Conservation (phyloP, 64 coral and sea anemone species). For the Cladopsammia gracilis region DNA sequence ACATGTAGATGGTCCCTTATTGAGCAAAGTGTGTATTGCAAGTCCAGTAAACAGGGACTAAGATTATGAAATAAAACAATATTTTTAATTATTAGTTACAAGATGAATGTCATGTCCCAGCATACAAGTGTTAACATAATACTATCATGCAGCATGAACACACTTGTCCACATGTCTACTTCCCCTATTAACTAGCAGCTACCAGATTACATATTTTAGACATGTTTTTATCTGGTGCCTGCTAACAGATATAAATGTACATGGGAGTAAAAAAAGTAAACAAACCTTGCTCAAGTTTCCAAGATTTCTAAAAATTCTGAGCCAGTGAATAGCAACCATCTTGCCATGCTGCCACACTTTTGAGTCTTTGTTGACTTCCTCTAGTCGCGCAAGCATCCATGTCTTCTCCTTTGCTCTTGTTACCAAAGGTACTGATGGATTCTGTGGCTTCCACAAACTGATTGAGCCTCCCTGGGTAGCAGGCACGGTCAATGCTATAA, state of each 20-base stretch:
- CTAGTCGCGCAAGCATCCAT: conserved; percentile 62
- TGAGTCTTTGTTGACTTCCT: conserved; percentile 51
- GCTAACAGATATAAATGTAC: background rate
- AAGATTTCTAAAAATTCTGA: conserved; percentile 56
- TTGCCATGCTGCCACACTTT: conserved; percentile 48
- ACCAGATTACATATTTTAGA: conserved; percentile 8
- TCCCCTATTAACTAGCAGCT: background rate
- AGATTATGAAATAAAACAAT: background rate
- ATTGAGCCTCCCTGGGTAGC: conserved; percentile 24
- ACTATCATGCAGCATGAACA: background rate
- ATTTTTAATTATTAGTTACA: too few relatives aligned
- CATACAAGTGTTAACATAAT: background rate
- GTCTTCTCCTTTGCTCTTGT: conserved; percentile 54
- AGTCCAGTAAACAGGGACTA: background rate
- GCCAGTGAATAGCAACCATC: conserved; percentile 35
- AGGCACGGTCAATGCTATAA: conserved; percentile 28
- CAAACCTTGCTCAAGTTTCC: conserved; percentile 41
- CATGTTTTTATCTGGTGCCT: conserved; percentile 14
- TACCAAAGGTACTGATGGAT: conserved; percentile 42
- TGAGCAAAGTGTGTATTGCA: background rate
- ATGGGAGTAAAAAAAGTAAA: background rate
- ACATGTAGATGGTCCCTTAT: background rate
- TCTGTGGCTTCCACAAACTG: conserved; percentile 36
- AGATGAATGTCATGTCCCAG: background rate
- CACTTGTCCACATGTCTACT: conserved; percentile 9